phyloP scores from a whole-genome alignment of 1,140 invertebrate species.

The Platorchestia sp. region DNA sequence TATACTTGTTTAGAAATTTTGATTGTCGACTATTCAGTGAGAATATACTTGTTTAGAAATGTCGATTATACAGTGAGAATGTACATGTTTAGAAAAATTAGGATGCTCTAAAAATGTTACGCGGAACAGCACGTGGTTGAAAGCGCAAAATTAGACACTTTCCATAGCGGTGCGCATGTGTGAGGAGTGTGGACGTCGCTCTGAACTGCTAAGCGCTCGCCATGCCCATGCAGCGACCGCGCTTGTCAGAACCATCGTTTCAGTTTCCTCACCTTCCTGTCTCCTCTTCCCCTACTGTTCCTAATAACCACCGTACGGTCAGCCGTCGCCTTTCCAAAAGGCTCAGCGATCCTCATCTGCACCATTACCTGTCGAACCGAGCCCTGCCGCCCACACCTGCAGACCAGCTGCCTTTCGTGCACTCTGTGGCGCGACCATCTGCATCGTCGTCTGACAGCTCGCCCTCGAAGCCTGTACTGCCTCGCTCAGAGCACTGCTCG shows the following conservation, averaged over 20 bases:
- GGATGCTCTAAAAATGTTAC: neutral
- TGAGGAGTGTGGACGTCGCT: neutral
- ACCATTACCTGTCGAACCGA: constrained; percentile 40
- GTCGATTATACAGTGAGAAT: neutral
- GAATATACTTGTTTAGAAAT: neutral
- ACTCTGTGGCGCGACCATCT: neutral
- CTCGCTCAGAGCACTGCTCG: neutral
- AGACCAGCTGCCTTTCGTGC: constrained; percentile 33
- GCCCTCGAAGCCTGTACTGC: neutral
- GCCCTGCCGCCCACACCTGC: constrained; percentile 34
- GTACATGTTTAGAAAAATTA: neutral
- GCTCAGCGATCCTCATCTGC: constrained; percentile 13
- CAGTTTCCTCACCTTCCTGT: neutral
- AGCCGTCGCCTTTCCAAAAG: constrained; percentile 39
- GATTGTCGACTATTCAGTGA: neutral
- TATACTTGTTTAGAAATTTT: neutral
- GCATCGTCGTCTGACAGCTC: neutral
- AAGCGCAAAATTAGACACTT: neutral
- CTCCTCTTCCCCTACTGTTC: neutral
- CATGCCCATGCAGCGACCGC: constrained; percentile 39
- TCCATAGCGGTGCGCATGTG: neutral
- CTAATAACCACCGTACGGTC: neutral
- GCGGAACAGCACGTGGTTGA: neutral
- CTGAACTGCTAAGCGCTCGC: neutral
- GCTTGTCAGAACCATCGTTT: neutral